A percentile compares a stretch with the other conserved stretches of the same genome.
These are phyloP conservation scores for Sminthopsis crassicaudata DNA, from an alignment of 2,113 vertebrate species.

Conservation along the genomic window DNA sequence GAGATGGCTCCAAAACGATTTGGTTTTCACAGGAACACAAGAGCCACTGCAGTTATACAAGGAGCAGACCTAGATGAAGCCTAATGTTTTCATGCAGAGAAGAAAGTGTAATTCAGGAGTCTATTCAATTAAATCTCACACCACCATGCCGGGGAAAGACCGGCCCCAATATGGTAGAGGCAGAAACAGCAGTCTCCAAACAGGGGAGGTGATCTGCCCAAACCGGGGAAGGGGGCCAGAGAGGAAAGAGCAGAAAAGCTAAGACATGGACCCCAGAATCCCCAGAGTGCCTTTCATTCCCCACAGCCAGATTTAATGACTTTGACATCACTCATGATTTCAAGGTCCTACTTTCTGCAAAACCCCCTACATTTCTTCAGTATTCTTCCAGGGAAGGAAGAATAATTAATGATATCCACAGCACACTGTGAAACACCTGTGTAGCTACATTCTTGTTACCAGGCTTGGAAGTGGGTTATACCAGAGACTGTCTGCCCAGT, in stretches of 20 bases:
- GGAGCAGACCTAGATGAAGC: not conserved
- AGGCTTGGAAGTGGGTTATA: not conserved
- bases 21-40: conserved; percentile 8
- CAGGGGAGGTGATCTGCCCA: not conserved
- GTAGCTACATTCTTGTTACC: not conserved
- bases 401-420: not conserved
- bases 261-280: not conserved
- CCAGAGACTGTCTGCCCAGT: not conserved
- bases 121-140: not conserved
- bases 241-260: not conserved
- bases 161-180: not conserved
- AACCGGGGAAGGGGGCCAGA: no score
- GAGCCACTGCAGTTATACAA: not conserved
- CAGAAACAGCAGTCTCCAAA: not conserved
- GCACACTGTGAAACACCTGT: not conserved
- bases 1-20: not conserved
- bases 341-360: not conserved
- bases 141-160: not conserved
- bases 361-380: not conserved
- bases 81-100: not conserved
- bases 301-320: not conserved
- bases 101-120: not conserved
- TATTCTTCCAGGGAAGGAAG: not conserved
- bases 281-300: not conserved
- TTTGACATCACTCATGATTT: not conserved